phyloP scores from a whole-genome alignment of 2,113 vertebrate genomes.

The Mormyrus lacerda region DNA sequence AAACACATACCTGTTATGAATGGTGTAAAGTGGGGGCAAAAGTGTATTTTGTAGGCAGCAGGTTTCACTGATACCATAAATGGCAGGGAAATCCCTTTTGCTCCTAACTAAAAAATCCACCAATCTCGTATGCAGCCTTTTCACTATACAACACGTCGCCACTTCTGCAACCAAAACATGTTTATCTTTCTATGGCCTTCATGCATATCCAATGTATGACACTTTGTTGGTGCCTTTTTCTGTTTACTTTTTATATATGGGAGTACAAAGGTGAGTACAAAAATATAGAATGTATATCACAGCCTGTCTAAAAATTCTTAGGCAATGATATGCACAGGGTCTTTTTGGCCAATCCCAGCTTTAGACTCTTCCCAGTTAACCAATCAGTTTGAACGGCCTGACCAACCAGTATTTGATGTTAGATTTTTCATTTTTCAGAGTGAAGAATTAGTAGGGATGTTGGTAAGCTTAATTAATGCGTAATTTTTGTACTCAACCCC shows the following conservation, averaged over 20 bases:
- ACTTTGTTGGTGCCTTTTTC: neutral
- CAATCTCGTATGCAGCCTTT: neutral
- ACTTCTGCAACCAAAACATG: neutral
- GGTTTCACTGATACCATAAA: conserved; percentile 3
- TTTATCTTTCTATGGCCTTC: neutral
- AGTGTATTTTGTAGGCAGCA: neutral
- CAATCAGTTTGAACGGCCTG: neutral
- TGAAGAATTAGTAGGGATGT: neutral
- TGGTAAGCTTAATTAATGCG: neutral
- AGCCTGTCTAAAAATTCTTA: neutral
- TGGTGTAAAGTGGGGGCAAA: neutral
- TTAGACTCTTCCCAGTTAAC: neutral
- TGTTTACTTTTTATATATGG: neutral
- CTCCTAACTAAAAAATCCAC: neutral
- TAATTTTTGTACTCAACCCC: neutral
- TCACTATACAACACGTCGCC: neutral
- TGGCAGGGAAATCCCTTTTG: conserved; percentile 8
- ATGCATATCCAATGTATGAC: neutral
- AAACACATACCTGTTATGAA: neutral
- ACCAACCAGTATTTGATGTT: neutral
- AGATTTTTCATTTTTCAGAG: neutral
- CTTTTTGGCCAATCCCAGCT: neutral
- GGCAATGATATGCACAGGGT: neutral
- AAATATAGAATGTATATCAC: neutral
- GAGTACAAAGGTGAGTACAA: neutral